phyloP scores from a whole-genome alignment of 53 echinoderm and acorn worm species.

The Astropecten irregularis region DNA sequence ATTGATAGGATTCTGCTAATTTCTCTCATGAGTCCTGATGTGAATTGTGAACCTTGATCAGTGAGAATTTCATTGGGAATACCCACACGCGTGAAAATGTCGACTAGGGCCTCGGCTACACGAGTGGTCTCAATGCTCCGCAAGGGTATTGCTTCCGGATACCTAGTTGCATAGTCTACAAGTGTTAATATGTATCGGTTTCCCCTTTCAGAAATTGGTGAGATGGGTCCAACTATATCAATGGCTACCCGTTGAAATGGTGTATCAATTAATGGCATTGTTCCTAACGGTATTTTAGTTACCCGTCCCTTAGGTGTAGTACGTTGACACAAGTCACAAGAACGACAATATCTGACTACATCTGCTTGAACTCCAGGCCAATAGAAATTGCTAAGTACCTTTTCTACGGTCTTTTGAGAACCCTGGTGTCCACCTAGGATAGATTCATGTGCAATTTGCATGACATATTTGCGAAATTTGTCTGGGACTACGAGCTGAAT shows the following conservation, averaged over 20 bases:
- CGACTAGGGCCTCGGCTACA: conserved; percentile 46
- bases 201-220: conserved; percentile 20
- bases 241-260: conserved; percentile 37
- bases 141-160: conserved; percentile 60
- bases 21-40: conserved; percentile 45
- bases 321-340: conserved; percentile 55
- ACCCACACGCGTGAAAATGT: conserved; percentile 59
- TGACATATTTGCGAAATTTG: conserved; percentile 40
- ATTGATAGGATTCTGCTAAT: conserved; percentile 54
- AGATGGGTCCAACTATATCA: conserved; percentile 43
- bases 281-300: conserved; percentile 46
- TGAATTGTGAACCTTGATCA: conserved; percentile 60
- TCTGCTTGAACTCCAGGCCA: conserved; percentile 58
- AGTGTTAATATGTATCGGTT: conserved; percentile 38
- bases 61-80: conserved; percentile 64
- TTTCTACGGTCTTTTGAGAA: conserved; percentile 53
- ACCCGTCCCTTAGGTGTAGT: conserved; percentile 34
- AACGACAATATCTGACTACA: conserved; percentile 42
- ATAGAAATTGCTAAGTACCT: conserved; percentile 35
- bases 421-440: conserved; percentile 61
- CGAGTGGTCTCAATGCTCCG: conserved; percentile 38
- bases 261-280: conserved; percentile 22
- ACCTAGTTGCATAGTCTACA: conserved; percentile 52
- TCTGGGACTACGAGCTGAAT: conserved; percentile 47
- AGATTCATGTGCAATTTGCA: conserved; percentile 60